phyloP scores from a whole-genome alignment of 2,888 invertebrate species.

The Tiliacea citrago region DNA sequence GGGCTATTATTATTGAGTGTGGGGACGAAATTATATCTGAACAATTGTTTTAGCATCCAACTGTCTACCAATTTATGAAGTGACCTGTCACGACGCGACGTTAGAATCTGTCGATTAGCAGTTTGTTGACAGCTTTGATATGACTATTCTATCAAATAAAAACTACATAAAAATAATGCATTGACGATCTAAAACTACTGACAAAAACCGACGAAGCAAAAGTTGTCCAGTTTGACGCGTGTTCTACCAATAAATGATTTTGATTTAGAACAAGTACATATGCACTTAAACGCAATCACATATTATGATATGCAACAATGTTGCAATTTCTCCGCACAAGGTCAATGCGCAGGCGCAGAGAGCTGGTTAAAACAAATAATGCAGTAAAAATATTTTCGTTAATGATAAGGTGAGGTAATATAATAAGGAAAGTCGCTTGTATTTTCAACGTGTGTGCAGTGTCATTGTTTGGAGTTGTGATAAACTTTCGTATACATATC shows the following conservation, averaged over 20 bases:
- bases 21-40: neutral
- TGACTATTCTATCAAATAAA: neutral
- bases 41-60: neutral
- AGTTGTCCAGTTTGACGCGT: neutral
- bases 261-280: neutral
- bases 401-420: constrained; percentile 41
- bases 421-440: constrained; percentile 38
- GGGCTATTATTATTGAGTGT: neutral
- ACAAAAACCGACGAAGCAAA: neutral
- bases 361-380: constrained; percentile 9
- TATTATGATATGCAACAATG: constrained; percentile 36
- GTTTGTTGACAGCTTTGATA: too few species aligned
- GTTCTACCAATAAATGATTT: constrained; percentile 2
- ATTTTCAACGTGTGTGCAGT: constrained; percentile 5
- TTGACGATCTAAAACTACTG: too few species aligned
- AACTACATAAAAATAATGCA: neutral
- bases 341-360: constrained; percentile 22
- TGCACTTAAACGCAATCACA: constrained; percentile 8
- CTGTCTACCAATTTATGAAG: too few species aligned
- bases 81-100: too few species aligned
- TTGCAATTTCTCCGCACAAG: constrained; percentile 42
- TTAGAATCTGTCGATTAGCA: too few species aligned
- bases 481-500: constrained; percentile 20
- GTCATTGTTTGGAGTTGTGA: constrained; percentile 12
- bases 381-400: constrained; percentile 46